phyloP scores from a whole-genome alignment of 2,797 vertebrate genomes.

The Yasuhikotakia modesta region DNA sequence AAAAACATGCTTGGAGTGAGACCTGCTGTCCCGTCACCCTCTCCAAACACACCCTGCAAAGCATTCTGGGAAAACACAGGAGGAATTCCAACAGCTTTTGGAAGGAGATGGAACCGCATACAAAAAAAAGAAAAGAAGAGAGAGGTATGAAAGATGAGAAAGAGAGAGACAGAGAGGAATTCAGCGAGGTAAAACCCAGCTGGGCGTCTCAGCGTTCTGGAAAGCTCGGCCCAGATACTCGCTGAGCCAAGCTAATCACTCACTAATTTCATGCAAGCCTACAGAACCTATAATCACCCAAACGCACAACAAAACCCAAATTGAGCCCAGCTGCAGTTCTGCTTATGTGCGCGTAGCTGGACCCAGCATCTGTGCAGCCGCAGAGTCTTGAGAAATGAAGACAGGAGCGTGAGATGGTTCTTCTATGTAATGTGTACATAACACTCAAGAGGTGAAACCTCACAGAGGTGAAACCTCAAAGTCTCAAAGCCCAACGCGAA shows the following conservation, averaged over 20 bases:
- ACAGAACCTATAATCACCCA: constrained; percentile 68
- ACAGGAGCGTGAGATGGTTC: background rate
- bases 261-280: constrained; percentile 67
- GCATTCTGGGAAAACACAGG: constrained; percentile 5
- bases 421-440: background rate
- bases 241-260: constrained; percentile 71
- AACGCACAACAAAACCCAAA: constrained; percentile 72
- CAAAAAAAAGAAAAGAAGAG: constrained; percentile 1
- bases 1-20: constrained; percentile 10
- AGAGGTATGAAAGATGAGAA: constrained; percentile 7
- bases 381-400: constrained; percentile 11
- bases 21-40: constrained; percentile 1
- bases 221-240: constrained; percentile 21
- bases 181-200: constrained; percentile 62
- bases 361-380: constrained; percentile 24
- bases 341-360: constrained; percentile 30
- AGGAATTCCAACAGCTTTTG: constrained; percentile 15
- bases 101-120: constrained; percentile 6
- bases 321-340: constrained; percentile 73
- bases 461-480: background rate
- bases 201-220: constrained; percentile 13
- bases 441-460: background rate
- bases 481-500: background rate
- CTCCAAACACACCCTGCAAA: constrained; percentile 2
- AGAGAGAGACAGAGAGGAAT: background rate